phyloP scores from a whole-genome alignment of 2,797 vertebrate species.

The Antennarius maculatus region DNA sequence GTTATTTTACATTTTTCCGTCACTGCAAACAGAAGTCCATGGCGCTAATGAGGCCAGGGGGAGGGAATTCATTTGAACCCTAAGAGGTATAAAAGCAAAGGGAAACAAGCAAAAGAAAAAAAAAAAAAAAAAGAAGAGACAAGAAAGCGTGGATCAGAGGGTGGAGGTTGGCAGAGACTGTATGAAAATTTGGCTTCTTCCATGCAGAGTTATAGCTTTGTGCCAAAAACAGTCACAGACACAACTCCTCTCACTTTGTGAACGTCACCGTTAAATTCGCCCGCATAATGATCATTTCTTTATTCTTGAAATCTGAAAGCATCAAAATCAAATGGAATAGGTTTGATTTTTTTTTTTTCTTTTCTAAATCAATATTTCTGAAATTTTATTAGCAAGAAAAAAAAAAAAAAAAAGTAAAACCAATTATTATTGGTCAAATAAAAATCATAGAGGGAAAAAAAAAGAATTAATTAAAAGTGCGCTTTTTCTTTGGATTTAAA shows the following conservation, averaged over 20 bases:
- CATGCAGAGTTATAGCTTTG: constrained; percentile 71
- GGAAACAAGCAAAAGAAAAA: constrained; percentile 68
- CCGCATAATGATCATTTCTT: constrained; percentile 58
- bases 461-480: constrained; percentile 26
- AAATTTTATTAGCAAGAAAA: constrained; percentile 25
- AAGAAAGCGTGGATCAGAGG: constrained; percentile 79
- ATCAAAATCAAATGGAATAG: constrained; percentile 46
- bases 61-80: constrained; percentile 77
- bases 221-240: constrained; percentile 81
- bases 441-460: neutral
- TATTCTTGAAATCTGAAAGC: constrained; percentile 55
- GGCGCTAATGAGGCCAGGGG: constrained; percentile 75
- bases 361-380: constrained; percentile 27
- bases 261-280: constrained; percentile 61
- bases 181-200: constrained; percentile 83
- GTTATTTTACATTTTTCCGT: constrained; percentile 77
- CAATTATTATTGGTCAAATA: constrained; percentile 6
- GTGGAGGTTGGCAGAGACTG: constrained; percentile 78
- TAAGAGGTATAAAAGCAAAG: constrained; percentile 77
- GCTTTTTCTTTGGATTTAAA: constrained; percentile 31
- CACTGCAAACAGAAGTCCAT: constrained; percentile 72
- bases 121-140: constrained; percentile 61
- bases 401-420: constrained; percentile 15
- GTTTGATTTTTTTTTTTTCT: constrained; percentile 5
- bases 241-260: constrained; percentile 71